Conservation (phyloP, 2,888 invertebrate species). For the Ypsolopha scabrella region DNA sequence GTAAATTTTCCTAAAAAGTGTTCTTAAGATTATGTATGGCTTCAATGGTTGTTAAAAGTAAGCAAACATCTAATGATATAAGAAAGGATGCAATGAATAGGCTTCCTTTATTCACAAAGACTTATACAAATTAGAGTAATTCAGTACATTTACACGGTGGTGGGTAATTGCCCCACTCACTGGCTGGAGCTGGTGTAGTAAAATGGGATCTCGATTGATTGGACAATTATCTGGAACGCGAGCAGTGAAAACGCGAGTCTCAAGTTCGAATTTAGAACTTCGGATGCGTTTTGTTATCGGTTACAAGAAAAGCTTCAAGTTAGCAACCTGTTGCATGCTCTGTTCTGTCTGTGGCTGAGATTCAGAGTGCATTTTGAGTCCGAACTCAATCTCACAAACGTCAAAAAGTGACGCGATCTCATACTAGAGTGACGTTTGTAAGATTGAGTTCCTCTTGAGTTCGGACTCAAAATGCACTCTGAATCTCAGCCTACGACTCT, state of each 20-base stretch:
- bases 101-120: constrained; percentile 1
- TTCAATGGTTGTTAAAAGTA: too few species aligned
- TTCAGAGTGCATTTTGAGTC: too few species aligned
- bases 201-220: constrained; percentile 40
- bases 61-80: too few species aligned
- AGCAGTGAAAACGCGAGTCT: too few species aligned
- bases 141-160: constrained; percentile 26
- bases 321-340: not conserved
- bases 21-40: too few species aligned
- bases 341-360: not conserved
- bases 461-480: too few species aligned
- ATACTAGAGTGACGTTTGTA: too few species aligned
- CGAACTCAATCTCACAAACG: too few species aligned
- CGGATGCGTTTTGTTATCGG: not conserved
- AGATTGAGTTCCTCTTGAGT: too few species aligned
- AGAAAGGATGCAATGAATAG: not conserved
- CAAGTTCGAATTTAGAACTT: not conserved
- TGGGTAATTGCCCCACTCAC: constrained; percentile 34
- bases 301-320: not conserved
- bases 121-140: constrained; percentile 22
- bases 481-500: too few species aligned
- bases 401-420: too few species aligned
- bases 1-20: too few species aligned
- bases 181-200: constrained; percentile 9
- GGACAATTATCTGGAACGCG: constrained; percentile 46